Base-by-base conservation (phyloP, 2,797 vertebrate species). In the Myripristis jacobus region DNA sequence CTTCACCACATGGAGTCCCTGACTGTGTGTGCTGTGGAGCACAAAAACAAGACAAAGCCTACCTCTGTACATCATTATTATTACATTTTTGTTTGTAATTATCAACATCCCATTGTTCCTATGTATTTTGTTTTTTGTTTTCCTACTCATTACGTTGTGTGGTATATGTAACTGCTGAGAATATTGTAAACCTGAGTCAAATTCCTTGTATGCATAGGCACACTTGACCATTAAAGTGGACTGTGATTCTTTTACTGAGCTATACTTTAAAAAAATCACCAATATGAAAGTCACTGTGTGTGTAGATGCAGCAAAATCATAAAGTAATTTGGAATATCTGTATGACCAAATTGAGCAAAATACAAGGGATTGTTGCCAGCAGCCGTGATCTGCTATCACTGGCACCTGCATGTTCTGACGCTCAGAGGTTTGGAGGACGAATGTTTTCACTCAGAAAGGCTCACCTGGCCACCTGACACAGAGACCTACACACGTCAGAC, bases 1-100 rank as follows among this genome's bases (percentile, higher is more conserved):
- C 83, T 55, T 76, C 63, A 54, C 56, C 43, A 21, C 18, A 52
- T 5, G 10, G 67, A 80, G 82, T 70, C 77, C 75, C 81, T 25
- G 63, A 38, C 53, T 77, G 53, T 60, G 69, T 72, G 67, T 7
- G 38, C 21, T 44, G 56, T 50, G 43, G 22, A 67, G 54, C 46
- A 67, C 0, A 44, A 75, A 73, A 0, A 4, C 25, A 41, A 68
- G 9, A 71, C 75, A 68, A 72, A 82, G 54, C 21, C 50, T 1
- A 44, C 52, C 60, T 76, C 41, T 79, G 66, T 69, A 65, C 31
- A 0, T n/a, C n/a, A n/a, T n/a, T n/a, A n/a, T n/a, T n/a, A n/a
- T n/a, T n/a, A n/a, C n/a, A n/a, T n/a, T n/a, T n/a, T n/a, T n/a
- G n/a, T n/a, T n/a, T n/a, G n/a, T n/a, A n/a, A n/a, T n/a, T n/a